These are phyloP conservation scores for Psammodynastes pulverulentus DNA, from an alignment of 2,113 vertebrate genomes.

Conservation along the genomic window DNA sequence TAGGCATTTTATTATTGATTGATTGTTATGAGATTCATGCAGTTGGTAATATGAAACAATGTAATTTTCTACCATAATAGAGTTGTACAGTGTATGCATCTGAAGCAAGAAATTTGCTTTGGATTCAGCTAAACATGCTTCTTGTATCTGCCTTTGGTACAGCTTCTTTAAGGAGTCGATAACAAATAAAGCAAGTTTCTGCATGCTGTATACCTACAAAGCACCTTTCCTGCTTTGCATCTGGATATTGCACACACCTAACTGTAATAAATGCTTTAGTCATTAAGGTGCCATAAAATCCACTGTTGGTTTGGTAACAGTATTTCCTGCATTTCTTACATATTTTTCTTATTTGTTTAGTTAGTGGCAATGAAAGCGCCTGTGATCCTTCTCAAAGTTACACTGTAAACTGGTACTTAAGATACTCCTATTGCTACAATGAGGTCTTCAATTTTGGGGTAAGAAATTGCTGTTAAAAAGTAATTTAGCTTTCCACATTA, in stretches of 20 bases:
- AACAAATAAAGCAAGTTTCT: not conserved
- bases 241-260: not conserved
- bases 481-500: not conserved
- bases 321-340: slow-evolving; percentile 12
- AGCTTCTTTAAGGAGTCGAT: not conserved
- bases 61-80: not conserved
- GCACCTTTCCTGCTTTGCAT: not conserved
- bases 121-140: not conserved
- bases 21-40: not conserved
- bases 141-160: not conserved
- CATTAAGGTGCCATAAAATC: slow-evolving; percentile 12
- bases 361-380: slow-evolving; percentile 70
- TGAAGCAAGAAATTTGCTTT: not conserved
- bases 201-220: not conserved
- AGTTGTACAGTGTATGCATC: not conserved
- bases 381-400: slow-evolving; percentile 66
- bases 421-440: slow-evolving; percentile 79
- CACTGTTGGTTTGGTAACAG: not conserved
- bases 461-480: slow-evolving; percentile 41
- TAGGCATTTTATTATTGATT: not conserved
- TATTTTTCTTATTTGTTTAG: slow-evolving; percentile 50
- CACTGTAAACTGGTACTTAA: slow-evolving; percentile 76
- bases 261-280: not conserved
- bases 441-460: slow-evolving; percentile 79
- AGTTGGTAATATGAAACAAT: not conserved